A percentile compares a stretch with the other conserved stretches of the same genome.
These are phyloP conservation scores for Liasis olivaceus DNA, from an alignment of 2,797 vertebrate species.

Conservation along the genomic window DNA sequence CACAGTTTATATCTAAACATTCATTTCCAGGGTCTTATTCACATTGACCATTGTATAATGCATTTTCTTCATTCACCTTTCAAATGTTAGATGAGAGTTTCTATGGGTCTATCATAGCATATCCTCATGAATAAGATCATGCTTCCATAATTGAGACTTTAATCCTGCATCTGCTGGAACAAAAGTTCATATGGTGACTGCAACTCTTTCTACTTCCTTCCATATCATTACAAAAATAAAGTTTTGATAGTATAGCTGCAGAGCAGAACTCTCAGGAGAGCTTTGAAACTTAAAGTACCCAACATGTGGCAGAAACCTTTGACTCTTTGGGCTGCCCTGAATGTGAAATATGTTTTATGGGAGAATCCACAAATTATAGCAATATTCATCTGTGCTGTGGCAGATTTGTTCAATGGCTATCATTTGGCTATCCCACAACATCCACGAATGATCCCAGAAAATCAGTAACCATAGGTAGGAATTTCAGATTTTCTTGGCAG, in stretches of 20 bases:
- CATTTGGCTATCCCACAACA: neutral
- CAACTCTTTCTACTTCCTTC: slow-evolving; percentile 10
- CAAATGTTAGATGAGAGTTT: neutral
- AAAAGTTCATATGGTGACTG: neutral
- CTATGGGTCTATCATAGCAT: neutral
- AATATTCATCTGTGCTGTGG: neutral
- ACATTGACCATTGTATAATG: neutral
- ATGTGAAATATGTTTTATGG: neutral
- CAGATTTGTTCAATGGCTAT: neutral
- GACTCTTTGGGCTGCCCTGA: neutral
- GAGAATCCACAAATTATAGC: neutral
- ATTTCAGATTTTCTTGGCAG: neutral
- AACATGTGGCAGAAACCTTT: neutral
- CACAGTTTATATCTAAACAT: neutral
- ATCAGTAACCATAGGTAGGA: neutral
- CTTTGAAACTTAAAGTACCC: neutral
- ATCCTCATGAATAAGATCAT: slow-evolving; percentile 7
- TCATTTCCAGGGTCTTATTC: neutral
- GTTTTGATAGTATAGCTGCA: neutral
- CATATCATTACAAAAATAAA: neutral
- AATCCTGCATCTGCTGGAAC: neutral
- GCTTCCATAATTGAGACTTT: neutral
- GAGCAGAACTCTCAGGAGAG: neutral
- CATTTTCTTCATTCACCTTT: neutral
- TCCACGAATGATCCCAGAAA: neutral